Evolutionary conservation across 2,888 invertebrate genomes (phyloP), one percentile per base, ranked within the genome.

Genomic region (Andrena bucephala): DNA sequence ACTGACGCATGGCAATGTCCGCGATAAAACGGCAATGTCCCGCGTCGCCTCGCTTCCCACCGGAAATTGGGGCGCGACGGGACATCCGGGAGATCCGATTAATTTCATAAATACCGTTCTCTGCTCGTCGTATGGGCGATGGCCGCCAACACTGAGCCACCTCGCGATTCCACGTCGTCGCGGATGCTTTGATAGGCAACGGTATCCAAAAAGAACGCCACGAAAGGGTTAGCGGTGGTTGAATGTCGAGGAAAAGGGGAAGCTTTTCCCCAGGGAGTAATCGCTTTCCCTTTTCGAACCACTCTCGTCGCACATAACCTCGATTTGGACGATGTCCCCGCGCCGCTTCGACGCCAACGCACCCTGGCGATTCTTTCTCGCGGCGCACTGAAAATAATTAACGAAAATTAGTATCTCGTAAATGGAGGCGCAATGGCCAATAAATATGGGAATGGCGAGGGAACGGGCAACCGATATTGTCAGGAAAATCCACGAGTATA

Each of bases 61-160:
- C 67, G 62, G 31, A 68, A 76, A 68, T 68, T 68, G 63, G 60
- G 50, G 24, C 42, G 70, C 62, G 52, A 7, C 54, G 68, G 33
- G 20, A 75, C 68, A 78, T 78, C 69, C 68, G 62, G 78, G 54
- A 68, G 42, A 79, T 65, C 79, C 79, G 79, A 79, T 79, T 76
- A 77, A 62, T 79, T 77, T 79, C 69, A 69, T 66, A 70, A 70
- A 66, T 66, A 66, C 33, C 52, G 33, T 65, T 59, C 57, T 62
- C 63, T 54, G 42, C 33, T 10, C 8, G 42, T 42, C 42, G 42
- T 16, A 13, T 42, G 16, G 42, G 16, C 16, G 4, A 16, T 42
- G 42, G 42, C 42, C 42, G 16, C 16, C 16, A 42, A 16, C 42
- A 16, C 16, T n/a, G 13, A 50, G 52, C 10, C 20, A 48, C 20